Evolutionary conservation across 2,888 invertebrate genomes (phyloP), one percentile per base, ranked within the genome.

Genomic region (Rapana venosa): DNA sequence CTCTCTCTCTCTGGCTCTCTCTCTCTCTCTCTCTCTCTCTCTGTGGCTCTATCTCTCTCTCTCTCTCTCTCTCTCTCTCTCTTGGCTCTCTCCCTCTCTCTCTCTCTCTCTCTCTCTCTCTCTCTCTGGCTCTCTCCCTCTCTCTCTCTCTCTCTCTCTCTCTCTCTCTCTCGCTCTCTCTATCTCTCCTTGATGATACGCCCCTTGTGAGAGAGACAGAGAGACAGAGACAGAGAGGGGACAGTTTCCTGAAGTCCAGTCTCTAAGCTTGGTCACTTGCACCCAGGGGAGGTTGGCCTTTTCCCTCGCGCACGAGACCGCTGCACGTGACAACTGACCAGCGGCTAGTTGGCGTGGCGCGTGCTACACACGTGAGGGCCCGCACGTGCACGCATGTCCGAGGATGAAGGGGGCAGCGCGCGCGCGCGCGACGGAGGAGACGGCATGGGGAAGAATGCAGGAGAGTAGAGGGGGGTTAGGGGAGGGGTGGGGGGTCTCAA

Each of bases 281-380:
- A 30, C 26, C n/a, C 8, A 47, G 47, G 47, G 47, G 47, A 47
- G 47, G 47, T 47, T 74, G 26, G 74, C n/a, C 74, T 11, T 74
- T 74, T 74, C n/a, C 74, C 74, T 74, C 74, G n/a, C 74, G 74
- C n/a, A 74, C 30, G 11, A n/a, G 74, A 74, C 74, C 74, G 74
- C 74, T n/a, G 74, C 74, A 74, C 74, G 74, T 74, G 74, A 11
- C 74, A n/a, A n/a, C 74, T 74, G 74, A 74, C 74, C 74, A 74
- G 74, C n/a, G 74, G 74, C 74, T 74, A 74, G 13, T n/a, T 74
- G 74, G 74, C 74, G 47, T n/a, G 26, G 74, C 74, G 74, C 74
- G 74, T 74, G 74, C 74, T n/a, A n/a, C n/a, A n/a, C 74, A 74
- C 74, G 74, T 74, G 74, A n/a, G n/a, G 13, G 74, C 74, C 74